Evolutionary conservation across 92 coral and sea anemone species (phyloP).

Genomic region (Zoanthus sansibaricus): DNA sequence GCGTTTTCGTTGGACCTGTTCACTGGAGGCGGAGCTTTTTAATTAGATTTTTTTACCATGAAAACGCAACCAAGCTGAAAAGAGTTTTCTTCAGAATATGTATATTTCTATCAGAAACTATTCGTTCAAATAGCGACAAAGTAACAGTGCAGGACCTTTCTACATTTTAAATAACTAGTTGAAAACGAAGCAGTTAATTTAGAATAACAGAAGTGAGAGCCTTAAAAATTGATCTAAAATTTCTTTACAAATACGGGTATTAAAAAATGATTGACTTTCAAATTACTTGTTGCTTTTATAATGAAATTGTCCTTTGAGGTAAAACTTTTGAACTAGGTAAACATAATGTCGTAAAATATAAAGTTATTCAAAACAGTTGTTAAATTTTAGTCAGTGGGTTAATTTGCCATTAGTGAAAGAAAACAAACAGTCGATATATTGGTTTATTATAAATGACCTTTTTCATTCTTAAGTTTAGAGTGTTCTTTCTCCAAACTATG

Average conservation of each 20-base stretch:
- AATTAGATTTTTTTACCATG: not conserved
- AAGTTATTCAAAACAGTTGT: conserved; percentile 14
- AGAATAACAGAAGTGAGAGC: not conserved
- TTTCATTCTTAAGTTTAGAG: conserved; percentile 18
- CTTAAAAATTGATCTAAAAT: not conserved
- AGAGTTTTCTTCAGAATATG: not conserved
- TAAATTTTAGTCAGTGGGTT: conserved; percentile 12
- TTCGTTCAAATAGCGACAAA: conserved; percentile 23
- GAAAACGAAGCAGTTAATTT: conserved; percentile 37
- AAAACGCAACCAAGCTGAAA: conserved; percentile 24
- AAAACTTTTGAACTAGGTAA: conserved; percentile 11
- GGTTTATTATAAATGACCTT: not conserved
- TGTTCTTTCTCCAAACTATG: not conserved
- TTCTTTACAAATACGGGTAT: not conserved
- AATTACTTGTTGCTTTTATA: not conserved
- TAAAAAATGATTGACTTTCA: not conserved
- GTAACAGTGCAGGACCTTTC: conserved; percentile 31
- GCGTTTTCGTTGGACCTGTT: not conserved
- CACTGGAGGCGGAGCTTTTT: conserved; percentile 28
- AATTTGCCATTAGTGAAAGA: conserved; percentile 50
- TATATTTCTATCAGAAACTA: conserved; percentile 5
- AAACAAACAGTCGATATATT: conserved; percentile 26
- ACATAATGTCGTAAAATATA: conserved; percentile 12
- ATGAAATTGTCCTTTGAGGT: not conserved
- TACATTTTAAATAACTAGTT: conserved; percentile 7